Evolutionary conservation across 2,113 vertebrate species (phyloP).

Genomic region (Hymenochirus boettgeri): DNA sequence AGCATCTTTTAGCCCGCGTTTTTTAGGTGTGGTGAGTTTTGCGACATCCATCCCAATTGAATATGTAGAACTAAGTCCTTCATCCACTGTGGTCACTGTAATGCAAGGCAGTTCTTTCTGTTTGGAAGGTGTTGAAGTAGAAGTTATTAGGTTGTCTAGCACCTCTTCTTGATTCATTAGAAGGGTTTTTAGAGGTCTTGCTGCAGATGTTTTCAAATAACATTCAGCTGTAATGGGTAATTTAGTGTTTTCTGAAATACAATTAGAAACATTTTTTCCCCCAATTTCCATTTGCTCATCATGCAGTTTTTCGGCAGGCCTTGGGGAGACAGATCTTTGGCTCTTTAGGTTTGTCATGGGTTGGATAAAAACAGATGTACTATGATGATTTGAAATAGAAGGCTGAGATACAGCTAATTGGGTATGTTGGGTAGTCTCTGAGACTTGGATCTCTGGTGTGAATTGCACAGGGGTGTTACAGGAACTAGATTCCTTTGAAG

Average conservation of each 20-base stretch:
- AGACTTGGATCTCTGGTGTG: not conserved
- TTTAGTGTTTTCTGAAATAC: constrained; percentile 11
- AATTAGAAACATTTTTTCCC: accelerated
- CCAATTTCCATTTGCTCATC: not conserved
- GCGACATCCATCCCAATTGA: not conserved
- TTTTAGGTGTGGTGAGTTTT: not conserved
- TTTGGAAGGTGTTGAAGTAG: not conserved
- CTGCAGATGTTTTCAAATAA: constrained; percentile 4
- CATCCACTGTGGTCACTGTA: not conserved
- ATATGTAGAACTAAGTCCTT: not conserved
- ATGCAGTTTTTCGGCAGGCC: not conserved
- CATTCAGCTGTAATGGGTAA: not conserved
- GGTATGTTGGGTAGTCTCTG: not conserved
- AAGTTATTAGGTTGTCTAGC: constrained; percentile 22
- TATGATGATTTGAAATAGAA: constrained; percentile 41
- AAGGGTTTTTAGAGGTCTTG: constrained; percentile 13
- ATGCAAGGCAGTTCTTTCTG: not conserved
- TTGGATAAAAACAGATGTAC: constrained; percentile 32
- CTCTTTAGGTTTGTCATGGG: not conserved
- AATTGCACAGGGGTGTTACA: constrained; percentile 5
- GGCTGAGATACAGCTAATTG: constrained; percentile 27
- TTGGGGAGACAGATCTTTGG: accelerated
- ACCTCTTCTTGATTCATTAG: not conserved
- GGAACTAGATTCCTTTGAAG: not conserved
- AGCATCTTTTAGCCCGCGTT: not conserved